Evolutionary conservation across 1,140 invertebrate genomes (phyloP).

Genomic region (Sogatella furcifera): DNA sequence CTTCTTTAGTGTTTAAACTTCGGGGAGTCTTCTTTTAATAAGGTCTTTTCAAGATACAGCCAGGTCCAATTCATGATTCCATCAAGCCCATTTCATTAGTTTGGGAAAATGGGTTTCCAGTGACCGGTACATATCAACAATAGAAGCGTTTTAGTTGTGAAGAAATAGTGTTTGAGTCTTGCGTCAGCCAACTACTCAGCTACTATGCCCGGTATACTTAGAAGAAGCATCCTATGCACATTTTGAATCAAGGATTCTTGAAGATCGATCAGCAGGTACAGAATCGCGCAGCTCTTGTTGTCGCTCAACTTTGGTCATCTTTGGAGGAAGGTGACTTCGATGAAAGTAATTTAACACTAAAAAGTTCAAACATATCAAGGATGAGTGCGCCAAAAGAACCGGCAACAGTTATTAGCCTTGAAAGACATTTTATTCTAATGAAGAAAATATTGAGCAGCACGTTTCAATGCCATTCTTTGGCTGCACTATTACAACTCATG

Average conservation of each 20-base stretch:
- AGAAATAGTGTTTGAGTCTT: slow-evolving; percentile 44
- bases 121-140: slow-evolving; percentile 45
- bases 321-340: slow-evolving; percentile 42
- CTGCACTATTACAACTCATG: too few species aligned
- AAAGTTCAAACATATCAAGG: slow-evolving; percentile 37
- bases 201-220: slow-evolving; percentile 42
- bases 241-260: slow-evolving; percentile 50
- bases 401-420: slow-evolving; percentile 32
- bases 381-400: slow-evolving; percentile 42
- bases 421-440: too few species aligned
- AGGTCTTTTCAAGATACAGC: neutral
- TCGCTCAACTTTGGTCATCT: slow-evolving; percentile 49
- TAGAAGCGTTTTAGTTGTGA: slow-evolving; percentile 45
- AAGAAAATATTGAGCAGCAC: too few species aligned
- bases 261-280: slow-evolving; percentile 44
- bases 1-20: too few species aligned
- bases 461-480: too few species aligned
- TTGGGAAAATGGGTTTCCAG: slow-evolving; percentile 45
- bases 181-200: slow-evolving; percentile 51
- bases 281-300: slow-evolving; percentile 43
- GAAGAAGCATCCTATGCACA: slow-evolving; percentile 47
- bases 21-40: too few species aligned
- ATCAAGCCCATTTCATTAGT: slow-evolving; percentile 44
- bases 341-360: slow-evolving; percentile 31
- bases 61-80: slow-evolving; percentile 30